A percentile compares a stretch with the other conserved stretches of the same genome.
Conservation (phyloP, 2,113 vertebrate genomes). For the Lophotis ruficrista region DNA sequence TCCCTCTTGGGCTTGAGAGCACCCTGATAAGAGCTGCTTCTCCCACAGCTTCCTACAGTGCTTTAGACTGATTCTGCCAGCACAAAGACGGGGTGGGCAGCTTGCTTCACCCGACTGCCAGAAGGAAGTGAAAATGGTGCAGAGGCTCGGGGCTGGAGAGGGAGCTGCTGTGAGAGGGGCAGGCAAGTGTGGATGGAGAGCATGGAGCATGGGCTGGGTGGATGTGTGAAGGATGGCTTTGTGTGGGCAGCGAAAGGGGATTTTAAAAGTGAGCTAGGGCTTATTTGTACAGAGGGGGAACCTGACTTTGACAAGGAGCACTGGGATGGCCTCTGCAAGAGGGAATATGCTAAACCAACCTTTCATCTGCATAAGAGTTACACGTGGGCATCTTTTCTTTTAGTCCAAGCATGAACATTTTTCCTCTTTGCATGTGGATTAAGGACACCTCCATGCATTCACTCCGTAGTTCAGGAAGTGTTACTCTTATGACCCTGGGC, state of each 20-base stretch:
- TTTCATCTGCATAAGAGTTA: background rate
- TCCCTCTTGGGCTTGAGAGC: background rate
- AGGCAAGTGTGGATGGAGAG: background rate
- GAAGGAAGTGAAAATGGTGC: background rate
- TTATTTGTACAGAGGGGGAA: background rate
- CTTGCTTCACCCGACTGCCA: background rate
- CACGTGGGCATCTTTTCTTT: background rate
- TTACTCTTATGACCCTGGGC: background rate
- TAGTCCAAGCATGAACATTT: background rate
- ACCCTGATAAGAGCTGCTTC: background rate
- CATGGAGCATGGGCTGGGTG: background rate
- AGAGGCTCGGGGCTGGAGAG: background rate
- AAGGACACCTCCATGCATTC: background rate
- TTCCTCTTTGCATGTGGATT: background rate
- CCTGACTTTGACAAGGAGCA: background rate
- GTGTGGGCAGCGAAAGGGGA: background rate
- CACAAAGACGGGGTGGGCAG: background rate
- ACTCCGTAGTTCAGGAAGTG: background rate
- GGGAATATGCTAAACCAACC: background rate
- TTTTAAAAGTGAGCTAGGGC: background rate
- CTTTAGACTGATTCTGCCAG: background rate
- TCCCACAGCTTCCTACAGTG: background rate
- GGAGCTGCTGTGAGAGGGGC: background rate
- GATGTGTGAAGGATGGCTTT: background rate
- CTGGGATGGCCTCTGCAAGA: background rate